Conservation (phyloP, 2,113 vertebrate species). For the Amblyopsis rosae region DNA sequence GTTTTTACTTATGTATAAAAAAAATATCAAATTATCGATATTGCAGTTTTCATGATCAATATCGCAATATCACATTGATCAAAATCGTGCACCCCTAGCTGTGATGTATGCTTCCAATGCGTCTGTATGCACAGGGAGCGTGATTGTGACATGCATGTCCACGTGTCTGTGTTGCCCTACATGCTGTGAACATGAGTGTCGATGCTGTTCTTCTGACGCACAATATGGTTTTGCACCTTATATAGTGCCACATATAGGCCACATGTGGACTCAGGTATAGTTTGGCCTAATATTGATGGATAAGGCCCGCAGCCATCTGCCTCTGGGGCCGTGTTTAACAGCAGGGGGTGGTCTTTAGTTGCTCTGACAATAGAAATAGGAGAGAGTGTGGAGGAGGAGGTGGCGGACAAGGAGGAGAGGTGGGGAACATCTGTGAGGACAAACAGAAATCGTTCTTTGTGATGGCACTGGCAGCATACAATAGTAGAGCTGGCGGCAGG, state of each 20-base stretch:
- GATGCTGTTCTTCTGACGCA: conserved; percentile 16
- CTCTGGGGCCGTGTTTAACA: conserved; percentile 42
- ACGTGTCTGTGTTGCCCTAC: conserved; percentile 18
- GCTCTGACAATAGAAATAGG: conserved; percentile 31
- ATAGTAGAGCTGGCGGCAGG: conserved; percentile 32
- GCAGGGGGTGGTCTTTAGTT: conserved; percentile 32
- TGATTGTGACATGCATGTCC: neutral
- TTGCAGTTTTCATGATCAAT: too few species aligned
- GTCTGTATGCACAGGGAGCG: conserved; percentile 16
- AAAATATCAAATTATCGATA: too few species aligned
- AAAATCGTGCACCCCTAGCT: too few species aligned
- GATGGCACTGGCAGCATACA: conserved; percentile 15
- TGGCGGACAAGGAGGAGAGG: neutral
- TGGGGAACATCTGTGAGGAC: conserved; percentile 56
- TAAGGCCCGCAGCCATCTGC: conserved; percentile 51
- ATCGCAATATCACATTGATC: too few species aligned
- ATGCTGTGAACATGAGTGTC: conserved; percentile 42
- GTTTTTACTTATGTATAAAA: too few species aligned
- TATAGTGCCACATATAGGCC: conserved; percentile 6
- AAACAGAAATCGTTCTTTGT: conserved; percentile 25
- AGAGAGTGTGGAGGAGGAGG: neutral
- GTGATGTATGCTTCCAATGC: conserved; percentile 17
- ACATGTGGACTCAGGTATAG: conserved; percentile 7
- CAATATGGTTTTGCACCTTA: neutral
- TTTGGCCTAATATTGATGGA: conserved; percentile 12